A percentile compares a stretch with the other conserved stretches of the same genome.
Evolutionary conservation across 2,113 vertebrate genomes (phyloP).

Genomic region (Petromus typicus): DNA sequence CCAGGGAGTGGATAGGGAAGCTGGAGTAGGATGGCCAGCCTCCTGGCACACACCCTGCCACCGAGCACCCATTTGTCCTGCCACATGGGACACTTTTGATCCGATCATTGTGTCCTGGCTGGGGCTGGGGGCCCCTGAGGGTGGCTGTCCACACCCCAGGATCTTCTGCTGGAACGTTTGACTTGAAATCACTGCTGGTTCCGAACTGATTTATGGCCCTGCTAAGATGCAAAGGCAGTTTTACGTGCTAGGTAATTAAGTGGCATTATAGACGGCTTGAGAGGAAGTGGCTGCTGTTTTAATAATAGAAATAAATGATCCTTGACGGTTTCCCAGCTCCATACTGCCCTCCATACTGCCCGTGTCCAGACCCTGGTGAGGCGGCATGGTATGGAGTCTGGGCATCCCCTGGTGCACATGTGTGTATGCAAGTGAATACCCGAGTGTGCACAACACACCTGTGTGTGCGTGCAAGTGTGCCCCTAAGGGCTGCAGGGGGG

Average conservation of each 20-base stretch:
- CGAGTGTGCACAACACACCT: not conserved
- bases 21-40: not conserved
- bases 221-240: slow-evolving; percentile 70
- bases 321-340: not conserved
- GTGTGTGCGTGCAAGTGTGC: not conserved
- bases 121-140: not conserved
- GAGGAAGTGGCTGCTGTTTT: slow-evolving; percentile 76
- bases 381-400: not conserved
- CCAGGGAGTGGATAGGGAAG: not conserved
- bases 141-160: rapidly evolving
- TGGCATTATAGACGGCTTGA: slow-evolving; percentile 57
- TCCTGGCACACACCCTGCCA: rapidly evolving
- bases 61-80: rapidly evolving
- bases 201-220: slow-evolving; percentile 66
- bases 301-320: slow-evolving; percentile 79
- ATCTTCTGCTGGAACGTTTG: not conserved
- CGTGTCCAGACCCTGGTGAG: slow-evolving; percentile 3
- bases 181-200: not conserved
- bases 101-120: not conserved
- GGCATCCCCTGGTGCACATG: not conserved
- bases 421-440: not conserved
- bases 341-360: not conserved
- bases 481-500: not conserved
- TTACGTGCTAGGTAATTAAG: slow-evolving; percentile 78
- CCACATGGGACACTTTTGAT: rapidly evolving